phyloP scores from a whole-genome alignment of 2,113 vertebrate species.

The Sinocyclocheilus anophthalmus region DNA sequence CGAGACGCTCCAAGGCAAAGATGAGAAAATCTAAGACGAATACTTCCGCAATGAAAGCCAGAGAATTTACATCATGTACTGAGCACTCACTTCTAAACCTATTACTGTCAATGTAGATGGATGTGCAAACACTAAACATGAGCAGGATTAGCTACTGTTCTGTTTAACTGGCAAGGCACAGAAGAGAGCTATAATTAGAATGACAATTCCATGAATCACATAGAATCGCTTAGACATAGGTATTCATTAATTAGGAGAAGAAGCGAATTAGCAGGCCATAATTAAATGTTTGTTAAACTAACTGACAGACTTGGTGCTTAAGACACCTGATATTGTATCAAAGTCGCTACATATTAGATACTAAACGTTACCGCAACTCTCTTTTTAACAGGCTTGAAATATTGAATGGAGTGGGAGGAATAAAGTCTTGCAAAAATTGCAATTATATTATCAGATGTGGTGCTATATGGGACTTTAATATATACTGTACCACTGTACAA shows the following conservation, averaged over 20 bases:
- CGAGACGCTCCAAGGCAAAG: not conserved
- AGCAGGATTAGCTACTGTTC: slow-evolving; percentile 21
- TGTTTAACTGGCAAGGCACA: not conserved
- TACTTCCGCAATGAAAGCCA: slow-evolving; percentile 4
- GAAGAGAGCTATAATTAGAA: slow-evolving; percentile 33
- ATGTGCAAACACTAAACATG: slow-evolving; percentile 20
- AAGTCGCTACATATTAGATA: not conserved
- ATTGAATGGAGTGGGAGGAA: not conserved
- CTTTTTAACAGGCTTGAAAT: not conserved
- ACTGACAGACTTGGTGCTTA: not conserved
- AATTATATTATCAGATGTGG: not conserved
- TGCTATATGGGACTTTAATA: not conserved
- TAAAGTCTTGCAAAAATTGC: not conserved
- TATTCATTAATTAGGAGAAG: not conserved
- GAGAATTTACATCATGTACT: slow-evolving; percentile 12
- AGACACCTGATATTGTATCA: not conserved
- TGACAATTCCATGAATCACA: slow-evolving; percentile 34
- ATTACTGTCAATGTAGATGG: slow-evolving; percentile 38
- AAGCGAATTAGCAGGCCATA: slow-evolving; percentile 9
- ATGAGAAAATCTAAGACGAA: slow-evolving; percentile 16
- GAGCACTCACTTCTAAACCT: slow-evolving; percentile 28
- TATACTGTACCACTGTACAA: not conserved
- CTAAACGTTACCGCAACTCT: not conserved
- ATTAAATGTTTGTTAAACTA: slow-evolving; percentile 25
- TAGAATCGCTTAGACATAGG: not conserved